A percentile compares a stretch with the other conserved stretches of the same genome.
phyloP scores from a whole-genome alignment of 2,888 invertebrate genomes.

The Tipula vernalis region DNA sequence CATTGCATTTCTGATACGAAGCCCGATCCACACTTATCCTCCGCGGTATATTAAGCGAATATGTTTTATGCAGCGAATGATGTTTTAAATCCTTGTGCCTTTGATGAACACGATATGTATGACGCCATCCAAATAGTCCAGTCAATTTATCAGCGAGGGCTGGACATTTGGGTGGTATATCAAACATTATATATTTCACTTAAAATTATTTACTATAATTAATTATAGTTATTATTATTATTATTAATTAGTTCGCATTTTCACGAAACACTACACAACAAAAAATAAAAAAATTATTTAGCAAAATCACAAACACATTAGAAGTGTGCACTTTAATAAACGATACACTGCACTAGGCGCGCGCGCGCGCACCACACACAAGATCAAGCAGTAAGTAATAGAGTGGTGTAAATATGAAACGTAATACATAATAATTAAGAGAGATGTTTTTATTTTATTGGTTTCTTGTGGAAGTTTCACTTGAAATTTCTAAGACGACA shows the following conservation, averaged over 20 bases:
- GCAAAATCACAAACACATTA: not conserved
- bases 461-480: not conserved
- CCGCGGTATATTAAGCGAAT: conserved; percentile 33
- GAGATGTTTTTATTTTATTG: not conserved
- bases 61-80: conserved; percentile 32
- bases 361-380: not conserved
- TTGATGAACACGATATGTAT: conserved; percentile 68
- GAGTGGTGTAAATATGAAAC: not conserved
- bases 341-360: not conserved
- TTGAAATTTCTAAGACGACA: not conserved
- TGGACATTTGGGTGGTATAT: conserved; percentile 53
- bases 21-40: conserved; percentile 20
- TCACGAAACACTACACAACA: not conserved
- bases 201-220: not conserved
- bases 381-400: not conserved
- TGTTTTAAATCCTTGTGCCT: conserved; percentile 48
- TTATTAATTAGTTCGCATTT: not conserved
- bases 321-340: not conserved
- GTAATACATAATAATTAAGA: not conserved
- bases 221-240: no score
- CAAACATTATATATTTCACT: conserved; percentile 38
- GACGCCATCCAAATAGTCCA: conserved; percentile 65
- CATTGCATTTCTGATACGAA: conserved; percentile 7
- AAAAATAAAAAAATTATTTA: not conserved
- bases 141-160: conserved; percentile 66